phyloP scores from a whole-genome alignment of 2,113 vertebrate species.

The Calyptommatus sinebrachiatus region DNA sequence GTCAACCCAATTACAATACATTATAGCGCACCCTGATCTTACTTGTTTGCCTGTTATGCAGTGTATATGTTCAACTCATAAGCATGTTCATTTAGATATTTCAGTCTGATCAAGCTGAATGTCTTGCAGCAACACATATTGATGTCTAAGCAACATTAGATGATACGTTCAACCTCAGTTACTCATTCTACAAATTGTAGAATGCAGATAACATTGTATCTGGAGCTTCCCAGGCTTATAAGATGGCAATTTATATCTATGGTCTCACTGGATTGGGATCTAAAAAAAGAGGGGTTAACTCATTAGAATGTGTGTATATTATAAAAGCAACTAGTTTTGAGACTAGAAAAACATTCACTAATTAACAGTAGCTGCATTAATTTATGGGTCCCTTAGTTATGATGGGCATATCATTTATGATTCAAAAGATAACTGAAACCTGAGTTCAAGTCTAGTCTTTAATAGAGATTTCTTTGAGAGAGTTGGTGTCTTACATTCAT shows the following conservation, averaged over 20 bases:
- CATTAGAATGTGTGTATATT: slow-evolving; percentile 39
- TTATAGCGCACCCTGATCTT: slow-evolving; percentile 62
- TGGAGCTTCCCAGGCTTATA: slow-evolving; percentile 33
- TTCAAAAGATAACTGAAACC: neutral
- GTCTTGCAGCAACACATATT: slow-evolving; percentile 73
- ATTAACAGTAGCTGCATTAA: slow-evolving; percentile 14
- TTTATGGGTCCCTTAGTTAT: neutral
- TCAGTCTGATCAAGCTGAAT: slow-evolving; percentile 74
- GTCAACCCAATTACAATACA: slow-evolving; percentile 78
- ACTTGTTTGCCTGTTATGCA: slow-evolving; percentile 69
- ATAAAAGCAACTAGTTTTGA: slow-evolving; percentile 43
- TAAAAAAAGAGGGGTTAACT: slow-evolving; percentile 45
- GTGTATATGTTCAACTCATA: slow-evolving; percentile 70
- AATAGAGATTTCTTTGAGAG: neutral
- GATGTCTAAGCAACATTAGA: slow-evolving; percentile 63
- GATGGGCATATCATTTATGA: neutral
- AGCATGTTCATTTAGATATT: slow-evolving; percentile 79
- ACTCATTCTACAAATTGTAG: slow-evolving; percentile 42
- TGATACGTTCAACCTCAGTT: slow-evolving; percentile 55
- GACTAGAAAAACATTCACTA: slow-evolving; percentile 7
- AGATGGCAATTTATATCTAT: slow-evolving; percentile 29
- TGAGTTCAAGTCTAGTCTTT: slow-evolving; percentile 11
- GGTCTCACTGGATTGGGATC: slow-evolving; percentile 21
- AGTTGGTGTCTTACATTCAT: neutral
- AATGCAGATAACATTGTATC: slow-evolving; percentile 30